Conservation (phyloP, 2,797 vertebrate species). For the Forpus xanthops region DNA sequence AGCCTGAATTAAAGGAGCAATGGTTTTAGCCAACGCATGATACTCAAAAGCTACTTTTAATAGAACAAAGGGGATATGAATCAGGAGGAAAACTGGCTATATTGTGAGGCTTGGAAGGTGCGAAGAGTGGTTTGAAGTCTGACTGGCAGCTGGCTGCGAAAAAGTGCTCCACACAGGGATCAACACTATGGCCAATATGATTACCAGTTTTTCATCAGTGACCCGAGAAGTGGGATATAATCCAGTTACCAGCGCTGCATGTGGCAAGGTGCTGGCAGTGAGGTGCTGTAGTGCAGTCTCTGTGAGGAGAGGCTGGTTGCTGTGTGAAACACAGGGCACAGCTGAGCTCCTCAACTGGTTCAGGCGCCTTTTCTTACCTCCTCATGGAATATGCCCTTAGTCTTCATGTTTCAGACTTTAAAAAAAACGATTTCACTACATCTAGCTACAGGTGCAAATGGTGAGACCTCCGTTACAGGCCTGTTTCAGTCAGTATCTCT, state of each 20-base stretch:
- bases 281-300: not conserved
- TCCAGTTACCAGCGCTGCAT: too few species aligned
- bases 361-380: not conserved
- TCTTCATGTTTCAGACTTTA: not conserved
- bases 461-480: rapidly evolving
- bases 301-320: not conserved
- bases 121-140: not conserved
- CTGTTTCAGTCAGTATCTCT: not conserved
- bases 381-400: not conserved
- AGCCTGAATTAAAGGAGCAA: not conserved
- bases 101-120: not conserved
- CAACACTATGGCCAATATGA: too few species aligned
- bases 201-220: not conserved
- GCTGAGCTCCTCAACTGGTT: not conserved
- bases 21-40: not conserved
- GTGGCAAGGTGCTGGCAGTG: rapidly evolving
- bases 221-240: not conserved
- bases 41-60: not conserved
- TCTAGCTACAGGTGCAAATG: not conserved
- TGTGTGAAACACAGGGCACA: not conserved
- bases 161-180: not conserved
- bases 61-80: not conserved
- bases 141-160: not conserved
- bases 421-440: not conserved
- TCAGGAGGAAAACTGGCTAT: not conserved